phyloP scores from a whole-genome alignment of 2,113 vertebrate species.

The Cottus gobio region DNA sequence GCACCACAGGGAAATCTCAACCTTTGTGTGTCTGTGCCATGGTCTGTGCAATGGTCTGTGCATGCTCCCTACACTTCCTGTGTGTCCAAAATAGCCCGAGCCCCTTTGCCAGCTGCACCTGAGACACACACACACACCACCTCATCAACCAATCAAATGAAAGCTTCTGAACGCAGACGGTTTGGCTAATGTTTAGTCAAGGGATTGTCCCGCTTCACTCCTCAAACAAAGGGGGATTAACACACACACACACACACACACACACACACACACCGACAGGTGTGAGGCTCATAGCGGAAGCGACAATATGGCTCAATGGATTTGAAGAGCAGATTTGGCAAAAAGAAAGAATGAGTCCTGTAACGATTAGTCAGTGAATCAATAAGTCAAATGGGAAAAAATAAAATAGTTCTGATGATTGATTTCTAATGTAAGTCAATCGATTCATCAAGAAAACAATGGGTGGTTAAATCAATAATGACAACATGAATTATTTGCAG shows the following conservation, averaged over 20 bases:
- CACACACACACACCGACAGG: constrained; percentile 43
- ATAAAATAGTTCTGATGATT: background rate
- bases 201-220: constrained; percentile 47
- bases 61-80: constrained; percentile 29
- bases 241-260: constrained; percentile 5
- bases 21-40: constrained; percentile 39
- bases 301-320: background rate
- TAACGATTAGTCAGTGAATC: background rate
- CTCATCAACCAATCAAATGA: constrained; percentile 56
- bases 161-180: constrained; percentile 43
- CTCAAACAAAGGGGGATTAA: constrained; percentile 65
- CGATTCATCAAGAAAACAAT: background rate
- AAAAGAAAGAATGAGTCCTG: background rate
- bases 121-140: constrained; percentile 51
- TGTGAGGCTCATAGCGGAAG: constrained; percentile 39
- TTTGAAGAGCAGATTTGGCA: background rate
- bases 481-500: background rate
- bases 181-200: constrained; percentile 59
- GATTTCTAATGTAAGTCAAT: background rate
- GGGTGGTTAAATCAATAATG: background rate
- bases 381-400: background rate
- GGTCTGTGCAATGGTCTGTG: constrained; percentile 34
- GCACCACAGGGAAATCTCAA: constrained; percentile 34
- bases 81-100: constrained; percentile 44
- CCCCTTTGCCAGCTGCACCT: constrained; percentile 53